Evolutionary conservation across 2,888 invertebrate genomes (phyloP), one percentile per base, ranked within the genome.

Genomic region (Podotricha telesiphe): DNA sequence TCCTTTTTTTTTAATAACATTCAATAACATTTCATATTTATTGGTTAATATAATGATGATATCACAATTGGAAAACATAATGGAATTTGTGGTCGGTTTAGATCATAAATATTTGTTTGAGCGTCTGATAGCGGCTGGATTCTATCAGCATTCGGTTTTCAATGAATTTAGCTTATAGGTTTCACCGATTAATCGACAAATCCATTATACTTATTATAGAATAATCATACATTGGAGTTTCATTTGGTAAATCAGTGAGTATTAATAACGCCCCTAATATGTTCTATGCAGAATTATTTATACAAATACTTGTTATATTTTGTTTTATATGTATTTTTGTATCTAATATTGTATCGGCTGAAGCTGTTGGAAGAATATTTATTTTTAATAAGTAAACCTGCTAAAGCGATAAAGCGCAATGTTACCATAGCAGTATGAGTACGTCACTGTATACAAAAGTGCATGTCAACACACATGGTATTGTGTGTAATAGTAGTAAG

Each of bases 61-160:
- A 17, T 22, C 45, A 45, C 17, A 48, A 40, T 50, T 66, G 13
- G 37, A 40, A 56, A 58, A n/a, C 13, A 22, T 28, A 58, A 48
- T 22, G 48, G 8, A 58, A 50, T 58, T 22, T 56, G 65, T 19
- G 65, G 65, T 58, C 37, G 22, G 22, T 40, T 66, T 66, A 58
- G 58, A 37, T 22, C 48, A 66, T 58, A 48, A 48, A 66, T 56
- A 58, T 66, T 48, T 56, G 56, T 66, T 17, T n/a, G 20, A 11
- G 7, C 20, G 15, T 45, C 42, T 45, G 59, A 59, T 59, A 45
- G 59, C 22, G 59, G 20, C 45, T 20, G 22, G 20, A 22, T 22
- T 59, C 45, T 17, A 45, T 45, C 42, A 59, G n/a, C 13, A 20
- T 3, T 45, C 10, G 11, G 28, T 17, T 55, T 34, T 34, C 55